These are phyloP conservation scores for Morus bassanus DNA, from an alignment of 2,797 vertebrate genomes.

Conservation along the genomic window DNA sequence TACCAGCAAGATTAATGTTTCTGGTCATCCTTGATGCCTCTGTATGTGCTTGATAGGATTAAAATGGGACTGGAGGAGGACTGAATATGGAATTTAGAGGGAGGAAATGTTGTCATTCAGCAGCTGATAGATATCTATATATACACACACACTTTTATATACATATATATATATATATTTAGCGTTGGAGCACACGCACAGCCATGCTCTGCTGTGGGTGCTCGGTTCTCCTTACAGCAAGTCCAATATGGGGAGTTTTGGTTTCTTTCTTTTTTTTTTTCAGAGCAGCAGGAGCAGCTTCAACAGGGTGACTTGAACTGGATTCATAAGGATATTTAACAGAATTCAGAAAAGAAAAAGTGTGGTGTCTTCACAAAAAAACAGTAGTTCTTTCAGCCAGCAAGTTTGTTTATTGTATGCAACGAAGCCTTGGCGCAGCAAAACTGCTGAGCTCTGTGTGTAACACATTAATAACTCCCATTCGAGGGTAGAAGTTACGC, in stretches of 20 bases:
- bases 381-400: background rate
- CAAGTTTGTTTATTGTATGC: background rate
- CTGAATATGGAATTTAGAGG: background rate
- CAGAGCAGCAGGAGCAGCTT: slow-evolving; percentile 24
- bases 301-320: background rate
- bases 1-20: background rate
- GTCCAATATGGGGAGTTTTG: background rate
- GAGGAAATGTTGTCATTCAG: slow-evolving; percentile 1
- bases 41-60: background rate
- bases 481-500: background rate
- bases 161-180: background rate
- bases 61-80: background rate
- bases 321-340: background rate
- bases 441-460: background rate
- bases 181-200: background rate
- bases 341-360: background rate
- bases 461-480: background rate
- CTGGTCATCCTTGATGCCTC: background rate
- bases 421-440: background rate
- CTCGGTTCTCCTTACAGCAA: background rate
- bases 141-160: too few species aligned
- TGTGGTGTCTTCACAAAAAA: background rate
- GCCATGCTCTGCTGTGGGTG: background rate
- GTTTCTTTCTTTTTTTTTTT: background rate
- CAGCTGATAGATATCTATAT: background rate